Percentiles rank a stretch among this genome's conserved stretches.
Evolutionary conservation across 2,888 invertebrate species (phyloP).

Genomic region (Eurois occulta): DNA sequence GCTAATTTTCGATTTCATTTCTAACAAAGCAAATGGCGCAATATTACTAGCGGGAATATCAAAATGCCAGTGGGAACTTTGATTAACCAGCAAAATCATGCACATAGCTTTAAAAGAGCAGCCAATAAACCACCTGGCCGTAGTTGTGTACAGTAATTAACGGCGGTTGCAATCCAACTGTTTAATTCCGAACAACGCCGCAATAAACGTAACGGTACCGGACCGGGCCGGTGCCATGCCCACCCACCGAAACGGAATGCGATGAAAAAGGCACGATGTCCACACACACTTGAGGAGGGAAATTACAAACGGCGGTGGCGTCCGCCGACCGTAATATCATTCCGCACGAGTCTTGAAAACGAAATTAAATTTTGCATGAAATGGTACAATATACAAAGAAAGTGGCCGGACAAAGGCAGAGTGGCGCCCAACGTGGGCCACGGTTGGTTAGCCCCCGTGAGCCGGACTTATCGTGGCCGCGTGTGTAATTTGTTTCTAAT

Average conservation of each 20-base stretch:
- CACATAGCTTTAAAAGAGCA: slow-evolving; percentile 77
- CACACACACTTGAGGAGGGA: slow-evolving; percentile 89
- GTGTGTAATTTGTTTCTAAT: slow-evolving; percentile 89
- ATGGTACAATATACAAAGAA: slow-evolving; percentile 90
- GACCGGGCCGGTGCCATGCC: slow-evolving; percentile 75
- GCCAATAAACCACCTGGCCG: slow-evolving; percentile 83
- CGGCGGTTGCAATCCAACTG: slow-evolving; percentile 85
- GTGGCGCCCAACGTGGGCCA: slow-evolving; percentile 80
- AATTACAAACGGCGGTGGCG: slow-evolving; percentile 87
- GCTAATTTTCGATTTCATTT: slow-evolving; percentile 30
- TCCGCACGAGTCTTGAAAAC: slow-evolving; percentile 90
- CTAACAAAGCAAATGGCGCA: slow-evolving; percentile 9
- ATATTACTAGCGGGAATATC: slow-evolving; percentile 28
- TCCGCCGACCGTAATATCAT: slow-evolving; percentile 87
- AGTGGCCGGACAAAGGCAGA: slow-evolving; percentile 87
- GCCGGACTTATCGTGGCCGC: slow-evolving; percentile 78
- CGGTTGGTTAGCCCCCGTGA: slow-evolving; percentile 83
- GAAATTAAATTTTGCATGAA: slow-evolving; percentile 91
- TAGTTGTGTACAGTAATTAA: slow-evolving; percentile 88
- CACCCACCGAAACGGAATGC: slow-evolving; percentile 89
- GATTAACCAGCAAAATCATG: slow-evolving; percentile 72
- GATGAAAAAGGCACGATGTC: slow-evolving; percentile 90
- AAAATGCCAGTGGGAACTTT: slow-evolving; percentile 41
- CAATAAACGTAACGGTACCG: slow-evolving; percentile 85
- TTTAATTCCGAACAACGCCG: slow-evolving; percentile 87